phyloP scores from a whole-genome alignment of 2,113 vertebrate species.

The Myrmecophaga tridactyla region DNA sequence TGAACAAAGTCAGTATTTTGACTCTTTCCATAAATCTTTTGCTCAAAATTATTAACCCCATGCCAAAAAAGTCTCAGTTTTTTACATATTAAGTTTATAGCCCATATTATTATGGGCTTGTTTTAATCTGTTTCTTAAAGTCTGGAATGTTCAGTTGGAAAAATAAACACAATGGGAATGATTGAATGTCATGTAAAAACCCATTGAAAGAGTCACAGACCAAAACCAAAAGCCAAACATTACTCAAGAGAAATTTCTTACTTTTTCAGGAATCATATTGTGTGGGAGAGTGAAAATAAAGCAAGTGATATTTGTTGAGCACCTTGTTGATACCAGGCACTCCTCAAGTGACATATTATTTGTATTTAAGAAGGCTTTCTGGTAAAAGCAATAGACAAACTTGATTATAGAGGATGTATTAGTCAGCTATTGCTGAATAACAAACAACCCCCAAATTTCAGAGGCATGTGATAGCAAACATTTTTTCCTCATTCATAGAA shows the following conservation, averaged over 20 bases:
- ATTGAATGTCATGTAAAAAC: background rate
- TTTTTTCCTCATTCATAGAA: background rate
- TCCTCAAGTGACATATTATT: background rate
- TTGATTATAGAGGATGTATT: background rate
- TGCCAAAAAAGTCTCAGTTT: constrained; percentile 4
- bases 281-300: background rate
- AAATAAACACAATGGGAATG: background rate
- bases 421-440: background rate
- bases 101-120: background rate
- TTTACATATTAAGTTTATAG: background rate
- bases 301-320: background rate
- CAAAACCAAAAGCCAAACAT: background rate
- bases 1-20: background rate
- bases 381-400: background rate
- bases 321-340: background rate
- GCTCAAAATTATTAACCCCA: background rate
- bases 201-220: background rate
- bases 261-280: background rate
- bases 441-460: background rate
- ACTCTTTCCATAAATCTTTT: background rate
- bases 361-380: background rate
- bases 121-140: background rate
- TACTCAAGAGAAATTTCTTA: background rate
- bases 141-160: background rate
- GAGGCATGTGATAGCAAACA: background rate